Conservation (phyloP, 2,888 invertebrate genomes). For the Cataglyphis altisquamis region DNA sequence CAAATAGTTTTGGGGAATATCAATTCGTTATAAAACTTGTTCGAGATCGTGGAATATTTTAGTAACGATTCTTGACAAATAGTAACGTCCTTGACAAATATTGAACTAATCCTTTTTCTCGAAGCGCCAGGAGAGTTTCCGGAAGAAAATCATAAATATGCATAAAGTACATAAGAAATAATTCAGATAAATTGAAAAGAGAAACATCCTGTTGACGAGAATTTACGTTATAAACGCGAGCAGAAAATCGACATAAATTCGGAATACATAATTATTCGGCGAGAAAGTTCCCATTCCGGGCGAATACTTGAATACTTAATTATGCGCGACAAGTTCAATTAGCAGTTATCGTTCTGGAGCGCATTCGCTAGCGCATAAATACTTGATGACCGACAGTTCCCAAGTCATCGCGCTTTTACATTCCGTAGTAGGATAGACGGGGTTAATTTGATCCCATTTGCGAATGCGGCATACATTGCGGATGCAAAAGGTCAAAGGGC, state of each 20-base stretch:
- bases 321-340: slow-evolving; percentile 62
- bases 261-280: slow-evolving; percentile 27
- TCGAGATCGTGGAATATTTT: slow-evolving; percentile 13
- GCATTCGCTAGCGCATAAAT: slow-evolving; percentile 53
- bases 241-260: slow-evolving; percentile 11
- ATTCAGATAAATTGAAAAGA: not conserved
- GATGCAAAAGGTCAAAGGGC: slow-evolving; percentile 54
- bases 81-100: not conserved
- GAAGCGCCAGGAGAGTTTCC: not conserved
- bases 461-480: slow-evolving; percentile 51
- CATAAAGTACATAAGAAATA: not conserved
- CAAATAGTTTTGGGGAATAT: not conserved
- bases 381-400: slow-evolving; percentile 51
- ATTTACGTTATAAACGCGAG: not conserved
- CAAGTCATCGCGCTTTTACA: slow-evolving; percentile 53
- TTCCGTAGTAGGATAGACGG: slow-evolving; percentile 40
- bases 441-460: slow-evolving; percentile 50
- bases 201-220: not conserved
- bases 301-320: slow-evolving; percentile 56
- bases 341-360: slow-evolving; percentile 60
- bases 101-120: not conserved
- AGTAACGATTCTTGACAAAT: not conserved
- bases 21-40: slow-evolving; percentile 16
- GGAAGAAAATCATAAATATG: slow-evolving; percentile 1
- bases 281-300: slow-evolving; percentile 11